Base-by-base conservation (phyloP, 30 jellyfish, hydroid and myxozoan genomes). In the Hydractinia echinata region DNA sequence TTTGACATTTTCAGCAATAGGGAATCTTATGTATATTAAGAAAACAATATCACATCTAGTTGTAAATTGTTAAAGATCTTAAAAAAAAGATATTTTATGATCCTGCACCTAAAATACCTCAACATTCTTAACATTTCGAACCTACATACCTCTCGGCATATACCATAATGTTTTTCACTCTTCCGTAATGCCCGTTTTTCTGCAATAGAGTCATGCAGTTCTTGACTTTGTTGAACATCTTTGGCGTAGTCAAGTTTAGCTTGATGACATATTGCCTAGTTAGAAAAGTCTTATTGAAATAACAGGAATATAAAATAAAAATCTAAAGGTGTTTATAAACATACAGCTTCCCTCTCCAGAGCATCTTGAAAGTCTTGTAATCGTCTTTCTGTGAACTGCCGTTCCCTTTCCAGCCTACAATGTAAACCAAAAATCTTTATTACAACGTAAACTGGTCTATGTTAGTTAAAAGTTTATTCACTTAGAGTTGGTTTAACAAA, bases 341-440 rank as follows among this genome's bases (percentile, higher is more conserved):
- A 53, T 74, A 93, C 99, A 11, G 99, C 96, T 84, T 93, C 99
- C 54, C 89, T 82, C 39, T 93, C 99, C 52, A 93, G 86, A 5
- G 99, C 95, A 53, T 93, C 96, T 14, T 86, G 77, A 55, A 93
- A 93, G 73, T 93, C 99, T 61, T 87, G 83, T 54, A 81, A 76
- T 18, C 99, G 82, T 56, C 99, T 84, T 54, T 93, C 96, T 1
- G 98, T 53, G 67, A 86, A 87, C 71, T 92, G 97, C 19, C 86
- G 81, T 66, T 91, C 97, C 58, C 89, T 66, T 21, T 73, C 53
- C 84, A 82, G 61, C 61, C 97, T 89, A 55, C 61, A 79, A 30
- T 30, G 44, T 30, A 30, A 1, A 30, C 44, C 44, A 30, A 30
- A 30, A 30, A 30, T 30, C 44, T 30, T 30, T 30, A 30, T 30